Base-by-base conservation (phyloP, 2,888 invertebrate genomes). In the Hydrotaea diabolus region DNA sequence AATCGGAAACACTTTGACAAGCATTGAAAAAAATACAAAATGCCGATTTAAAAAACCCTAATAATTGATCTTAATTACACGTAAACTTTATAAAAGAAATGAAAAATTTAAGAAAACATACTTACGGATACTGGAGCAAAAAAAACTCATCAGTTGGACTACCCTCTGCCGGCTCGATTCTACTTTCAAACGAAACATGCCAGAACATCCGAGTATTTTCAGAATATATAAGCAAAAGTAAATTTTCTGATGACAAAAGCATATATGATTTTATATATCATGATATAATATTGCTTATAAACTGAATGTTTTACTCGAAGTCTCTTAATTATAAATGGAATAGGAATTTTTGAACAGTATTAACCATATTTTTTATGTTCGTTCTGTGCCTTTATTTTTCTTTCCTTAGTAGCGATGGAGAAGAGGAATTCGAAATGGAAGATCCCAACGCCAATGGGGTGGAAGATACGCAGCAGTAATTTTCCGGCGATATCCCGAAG, bases 181-280 rank as follows among this genome's bases (percentile, higher is more conserved):
- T 57, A 62, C 62, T 62, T 62, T 62, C 31, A 62, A 62, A n/a
- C 31, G 62, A 62, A 36, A n/a, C 21, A 7, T 59, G 11, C 23
- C 2, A 31, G 31, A 57, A 57, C 21, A 57, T 3, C 31, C 31
- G 31, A n/a, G 17, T 5, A 53, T 57, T 23, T 26, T 59, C 3
- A 39, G 57, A 39, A 23, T 3, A 59, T 19, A 55, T 11, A 59
- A 15, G 9, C 13, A 2, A 59, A 23, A 62, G 9, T 23, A 62
- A 31, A 15, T 0, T 8, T 2, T 39, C 31, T 62, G 62, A 62
- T 62, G 62, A 62, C 13, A 62, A 62, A 62, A 62, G n/a, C 26
- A 57, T 31, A n/a, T 62, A 62, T 62, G 62, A 62, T 62, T 31
- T 26, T 23, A 59, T 59, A 59, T n/a, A 62, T 62, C 62, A 62